Conservation (phyloP, 2,113 vertebrate species). For the Bos javanicus region DNA sequence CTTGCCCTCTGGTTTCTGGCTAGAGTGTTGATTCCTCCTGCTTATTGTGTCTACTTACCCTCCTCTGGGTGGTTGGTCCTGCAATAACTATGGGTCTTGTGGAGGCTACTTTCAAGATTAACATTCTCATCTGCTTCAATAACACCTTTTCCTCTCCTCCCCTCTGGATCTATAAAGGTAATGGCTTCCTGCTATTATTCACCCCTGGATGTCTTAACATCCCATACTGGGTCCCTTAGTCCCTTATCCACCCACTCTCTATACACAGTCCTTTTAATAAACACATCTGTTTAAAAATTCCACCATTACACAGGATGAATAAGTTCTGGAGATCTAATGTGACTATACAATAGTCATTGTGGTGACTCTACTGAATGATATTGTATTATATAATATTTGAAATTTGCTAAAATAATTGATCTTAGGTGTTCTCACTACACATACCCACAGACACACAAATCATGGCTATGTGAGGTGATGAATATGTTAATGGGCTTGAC, state of each 20-base stretch:
- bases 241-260: not conserved
- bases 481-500: not conserved
- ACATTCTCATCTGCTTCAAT: not conserved
- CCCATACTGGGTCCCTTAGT: not conserved
- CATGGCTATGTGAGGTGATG: not conserved
- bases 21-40: not conserved
- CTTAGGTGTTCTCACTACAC: not conserved
- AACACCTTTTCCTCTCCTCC: not conserved
- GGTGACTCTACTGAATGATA: not conserved
- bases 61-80: not conserved
- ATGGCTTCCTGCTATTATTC: not conserved
- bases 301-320: not conserved
- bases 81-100: not conserved
- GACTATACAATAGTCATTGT: not conserved
- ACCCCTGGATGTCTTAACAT: not conserved
- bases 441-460: not conserved
- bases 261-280: not conserved
- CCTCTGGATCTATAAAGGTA: not conserved
- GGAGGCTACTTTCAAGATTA: not conserved
- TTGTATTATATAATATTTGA: not conserved
- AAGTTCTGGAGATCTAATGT: not conserved
- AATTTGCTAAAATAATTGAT: not conserved
- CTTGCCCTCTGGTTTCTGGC: not conserved
- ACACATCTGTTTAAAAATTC: not conserved
- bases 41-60: not conserved